These are phyloP conservation scores for Octodon degus DNA, from an alignment of 2,113 vertebrate species.

Conservation along the genomic window DNA sequence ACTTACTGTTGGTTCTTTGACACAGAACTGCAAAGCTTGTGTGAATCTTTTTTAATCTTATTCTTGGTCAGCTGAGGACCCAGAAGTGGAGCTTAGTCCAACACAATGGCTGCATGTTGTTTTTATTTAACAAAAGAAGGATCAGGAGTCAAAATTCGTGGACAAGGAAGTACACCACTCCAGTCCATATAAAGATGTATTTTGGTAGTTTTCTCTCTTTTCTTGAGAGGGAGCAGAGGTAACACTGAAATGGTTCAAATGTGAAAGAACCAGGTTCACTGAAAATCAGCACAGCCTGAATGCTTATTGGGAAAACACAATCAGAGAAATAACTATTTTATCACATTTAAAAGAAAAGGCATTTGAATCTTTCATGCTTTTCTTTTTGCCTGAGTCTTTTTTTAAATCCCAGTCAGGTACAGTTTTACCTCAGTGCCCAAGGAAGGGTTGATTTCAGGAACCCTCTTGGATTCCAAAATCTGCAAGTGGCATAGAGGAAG, in stretches of 20 bases:
- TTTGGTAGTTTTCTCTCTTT: neutral
- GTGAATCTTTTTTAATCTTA: neutral
- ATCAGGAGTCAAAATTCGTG: neutral
- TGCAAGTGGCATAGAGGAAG: neutral
- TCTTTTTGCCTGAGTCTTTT: neutral
- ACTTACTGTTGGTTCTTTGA: neutral
- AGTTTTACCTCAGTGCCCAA: neutral
- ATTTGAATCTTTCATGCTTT: neutral
- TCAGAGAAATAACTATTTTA: neutral
- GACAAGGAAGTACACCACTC: neutral
- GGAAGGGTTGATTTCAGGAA: neutral
- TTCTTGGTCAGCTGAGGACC: neutral
- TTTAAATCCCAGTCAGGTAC: neutral
- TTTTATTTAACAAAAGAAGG: neutral
- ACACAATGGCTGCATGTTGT: too few species aligned
- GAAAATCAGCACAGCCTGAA: neutral
- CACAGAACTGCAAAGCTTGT: neutral
- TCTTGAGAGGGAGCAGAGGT: accelerated
- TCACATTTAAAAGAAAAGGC: neutral
- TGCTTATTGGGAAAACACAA: neutral
- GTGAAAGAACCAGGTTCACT: neutral
- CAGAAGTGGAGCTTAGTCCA: neutral
- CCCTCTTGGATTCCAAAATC: too few species aligned
- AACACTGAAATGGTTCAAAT: neutral
- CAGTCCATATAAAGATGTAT: neutral